Percentiles rank a stretch among this genome's conserved stretches.
Conservation (phyloP, 35 echinoderm and acorn worm species). For the Apostichopus parvimensis region DNA sequence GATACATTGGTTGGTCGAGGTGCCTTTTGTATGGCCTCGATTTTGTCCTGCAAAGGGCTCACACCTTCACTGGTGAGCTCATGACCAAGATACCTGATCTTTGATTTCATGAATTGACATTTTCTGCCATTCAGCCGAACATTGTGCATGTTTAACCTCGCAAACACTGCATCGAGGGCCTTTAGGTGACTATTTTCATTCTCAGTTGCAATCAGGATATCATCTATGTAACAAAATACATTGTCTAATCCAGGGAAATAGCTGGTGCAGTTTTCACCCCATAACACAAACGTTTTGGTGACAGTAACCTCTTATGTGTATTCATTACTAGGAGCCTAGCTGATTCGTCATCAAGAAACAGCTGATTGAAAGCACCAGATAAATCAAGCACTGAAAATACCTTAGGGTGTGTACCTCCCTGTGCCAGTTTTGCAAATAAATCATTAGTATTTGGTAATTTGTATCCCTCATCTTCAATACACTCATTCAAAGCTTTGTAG, state of each 20-base stretch:
- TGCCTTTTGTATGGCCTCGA: slow-evolving; percentile 51
- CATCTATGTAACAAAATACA: slow-evolving; percentile 30
- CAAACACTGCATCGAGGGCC: not conserved
- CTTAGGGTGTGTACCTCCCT: not conserved
- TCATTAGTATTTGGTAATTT: slow-evolving; percentile 37
- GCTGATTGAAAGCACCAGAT: slow-evolving; percentile 40
- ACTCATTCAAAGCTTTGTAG: slow-evolving; percentile 39
- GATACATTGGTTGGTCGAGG: slow-evolving; percentile 52
- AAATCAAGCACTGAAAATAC: slow-evolving; percentile 42
- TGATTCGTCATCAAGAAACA: not conserved
- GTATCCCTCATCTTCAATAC: slow-evolving; percentile 40
- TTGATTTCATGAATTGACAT: not conserved
- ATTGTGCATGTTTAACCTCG: not conserved
- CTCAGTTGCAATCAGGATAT: not conserved
- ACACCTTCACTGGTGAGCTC: not conserved
- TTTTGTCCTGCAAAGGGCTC: slow-evolving; percentile 51
- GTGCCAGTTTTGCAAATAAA: slow-evolving; percentile 25
- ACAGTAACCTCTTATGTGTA: slow-evolving; percentile 32
- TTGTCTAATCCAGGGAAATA: not conserved
- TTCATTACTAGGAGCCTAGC: slow-evolving; percentile 26
- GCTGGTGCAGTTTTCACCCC: slow-evolving; percentile 47
- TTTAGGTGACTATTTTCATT: not conserved
- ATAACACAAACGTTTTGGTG: slow-evolving; percentile 19
- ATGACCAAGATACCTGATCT: not conserved
- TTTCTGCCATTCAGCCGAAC: not conserved